A percentile compares a stretch with the other conserved stretches of the same genome.
Evolutionary conservation across 2,797 vertebrate genomes (phyloP).

Genomic region (Fratercula arctica): DNA sequence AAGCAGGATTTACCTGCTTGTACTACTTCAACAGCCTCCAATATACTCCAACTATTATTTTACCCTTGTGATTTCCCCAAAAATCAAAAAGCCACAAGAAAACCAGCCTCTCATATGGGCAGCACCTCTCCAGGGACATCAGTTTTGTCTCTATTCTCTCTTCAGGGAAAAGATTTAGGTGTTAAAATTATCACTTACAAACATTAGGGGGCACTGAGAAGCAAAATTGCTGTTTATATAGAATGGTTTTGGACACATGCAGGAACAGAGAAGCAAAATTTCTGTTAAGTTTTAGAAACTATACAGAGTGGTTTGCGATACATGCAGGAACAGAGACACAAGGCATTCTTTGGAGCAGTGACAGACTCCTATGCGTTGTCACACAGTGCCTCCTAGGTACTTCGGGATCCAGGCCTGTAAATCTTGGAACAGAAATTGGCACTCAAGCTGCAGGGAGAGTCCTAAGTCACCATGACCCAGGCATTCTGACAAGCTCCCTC

Average conservation of each 20-base stretch:
- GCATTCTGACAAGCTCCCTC: neutral
- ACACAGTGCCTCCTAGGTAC: neutral
- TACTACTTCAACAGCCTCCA: neutral
- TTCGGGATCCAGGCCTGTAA: neutral
- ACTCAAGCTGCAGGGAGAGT: neutral
- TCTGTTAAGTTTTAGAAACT: neutral
- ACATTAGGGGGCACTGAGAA: neutral
- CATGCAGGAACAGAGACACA: neutral
- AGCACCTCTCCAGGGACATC: neutral
- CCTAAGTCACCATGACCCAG: neutral
- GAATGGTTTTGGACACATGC: neutral
- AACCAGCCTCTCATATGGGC: neutral
- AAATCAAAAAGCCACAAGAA: neutral
- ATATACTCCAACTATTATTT: neutral
- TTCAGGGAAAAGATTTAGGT: neutral
- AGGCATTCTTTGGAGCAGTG: neutral
- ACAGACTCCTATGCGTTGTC: neutral
- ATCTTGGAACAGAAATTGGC: neutral
- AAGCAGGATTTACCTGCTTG: neutral
- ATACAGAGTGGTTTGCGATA: rapidly evolving
- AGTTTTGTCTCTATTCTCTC: neutral
- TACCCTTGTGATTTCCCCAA: neutral
- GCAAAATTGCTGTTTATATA: neutral
- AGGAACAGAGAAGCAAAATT: neutral
- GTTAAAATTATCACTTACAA: neutral